These are phyloP conservation scores for Remorina albescens DNA, from an alignment of 2,797 vertebrate species.

Conservation along the genomic window DNA sequence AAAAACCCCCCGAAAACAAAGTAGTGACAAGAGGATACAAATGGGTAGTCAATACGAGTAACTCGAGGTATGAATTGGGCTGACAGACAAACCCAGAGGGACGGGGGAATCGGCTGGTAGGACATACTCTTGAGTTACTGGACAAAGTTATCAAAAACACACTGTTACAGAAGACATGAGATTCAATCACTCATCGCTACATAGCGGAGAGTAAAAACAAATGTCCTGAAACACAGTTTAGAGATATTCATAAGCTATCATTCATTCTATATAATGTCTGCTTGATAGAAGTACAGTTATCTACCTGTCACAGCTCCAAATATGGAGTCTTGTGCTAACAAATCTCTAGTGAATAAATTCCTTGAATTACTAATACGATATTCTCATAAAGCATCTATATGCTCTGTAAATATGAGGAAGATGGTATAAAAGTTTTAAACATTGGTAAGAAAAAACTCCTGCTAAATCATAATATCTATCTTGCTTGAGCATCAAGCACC, in stretches of 20 bases:
- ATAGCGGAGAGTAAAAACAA: slow-evolving; percentile 76
- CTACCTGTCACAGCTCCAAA: slow-evolving; percentile 87
- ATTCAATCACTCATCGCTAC: slow-evolving; percentile 74
- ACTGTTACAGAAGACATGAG: slow-evolving; percentile 81
- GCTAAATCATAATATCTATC: slow-evolving; percentile 79
- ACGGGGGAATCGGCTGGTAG: slow-evolving; percentile 65
- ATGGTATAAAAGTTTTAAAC: slow-evolving; percentile 85
- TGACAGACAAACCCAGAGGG: slow-evolving; percentile 45
- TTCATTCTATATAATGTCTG: slow-evolving; percentile 84
- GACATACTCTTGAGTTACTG: slow-evolving; percentile 73
- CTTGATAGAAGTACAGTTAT: slow-evolving; percentile 87
- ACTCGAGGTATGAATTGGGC: slow-evolving; percentile 66
- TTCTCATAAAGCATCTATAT: slow-evolving; percentile 83
- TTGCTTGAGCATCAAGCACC: slow-evolving; percentile 85
- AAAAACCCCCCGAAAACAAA: too few species aligned
- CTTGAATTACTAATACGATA: slow-evolving; percentile 84
- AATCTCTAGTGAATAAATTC: slow-evolving; percentile 88
- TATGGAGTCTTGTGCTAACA: slow-evolving; percentile 87
- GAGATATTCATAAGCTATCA: slow-evolving; percentile 88
- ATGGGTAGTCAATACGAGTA: slow-evolving; percentile 74
- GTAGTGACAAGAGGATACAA: slow-evolving; percentile 75
- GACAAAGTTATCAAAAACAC: slow-evolving; percentile 79
- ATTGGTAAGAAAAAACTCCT: slow-evolving; percentile 79
- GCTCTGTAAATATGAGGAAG: slow-evolving; percentile 83
- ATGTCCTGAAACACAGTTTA: slow-evolving; percentile 88